Conservation (phyloP, 2,888 invertebrate species). For the Stegana nigrithorax region DNA sequence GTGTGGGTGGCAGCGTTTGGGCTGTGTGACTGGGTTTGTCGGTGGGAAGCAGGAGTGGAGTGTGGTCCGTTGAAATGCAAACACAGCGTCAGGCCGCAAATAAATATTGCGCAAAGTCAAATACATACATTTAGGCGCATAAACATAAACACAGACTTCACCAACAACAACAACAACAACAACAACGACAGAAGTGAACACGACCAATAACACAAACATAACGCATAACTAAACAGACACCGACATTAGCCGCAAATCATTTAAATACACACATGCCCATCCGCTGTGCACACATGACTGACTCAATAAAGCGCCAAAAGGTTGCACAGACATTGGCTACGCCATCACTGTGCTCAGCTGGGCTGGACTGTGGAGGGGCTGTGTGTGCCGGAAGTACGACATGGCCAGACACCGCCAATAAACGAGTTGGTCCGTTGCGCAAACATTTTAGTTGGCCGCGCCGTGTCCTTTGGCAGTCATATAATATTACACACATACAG, state of each 20-base stretch:
- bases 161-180: conserved; percentile 20
- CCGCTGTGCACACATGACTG: neutral
- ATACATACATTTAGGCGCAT: conserved; percentile 28
- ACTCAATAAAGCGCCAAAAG: neutral
- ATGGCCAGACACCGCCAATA: neutral
- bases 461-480: neutral
- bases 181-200: conserved; percentile 26
- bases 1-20: no score
- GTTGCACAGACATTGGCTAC: no score
- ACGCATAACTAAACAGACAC: conserved; percentile 57
- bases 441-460: neutral
- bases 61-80: conserved; percentile 40
- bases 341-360: no score
- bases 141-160: conserved; percentile 26
- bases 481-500: neutral
- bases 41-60: no score
- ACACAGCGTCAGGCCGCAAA: conserved; percentile 46
- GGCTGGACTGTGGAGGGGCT: no score
- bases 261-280: conserved; percentile 45
- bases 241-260: conserved; percentile 57
- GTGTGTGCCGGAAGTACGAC: no score
- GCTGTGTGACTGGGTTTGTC: conserved; percentile 26
- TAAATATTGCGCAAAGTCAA: conserved; percentile 60
- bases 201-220: conserved; percentile 43
- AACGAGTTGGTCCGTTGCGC: neutral